A percentile compares a stretch with the other conserved stretches of the same genome.
Conservation (phyloP, 2,113 vertebrate genomes). For the Spea multiplicata region DNA sequence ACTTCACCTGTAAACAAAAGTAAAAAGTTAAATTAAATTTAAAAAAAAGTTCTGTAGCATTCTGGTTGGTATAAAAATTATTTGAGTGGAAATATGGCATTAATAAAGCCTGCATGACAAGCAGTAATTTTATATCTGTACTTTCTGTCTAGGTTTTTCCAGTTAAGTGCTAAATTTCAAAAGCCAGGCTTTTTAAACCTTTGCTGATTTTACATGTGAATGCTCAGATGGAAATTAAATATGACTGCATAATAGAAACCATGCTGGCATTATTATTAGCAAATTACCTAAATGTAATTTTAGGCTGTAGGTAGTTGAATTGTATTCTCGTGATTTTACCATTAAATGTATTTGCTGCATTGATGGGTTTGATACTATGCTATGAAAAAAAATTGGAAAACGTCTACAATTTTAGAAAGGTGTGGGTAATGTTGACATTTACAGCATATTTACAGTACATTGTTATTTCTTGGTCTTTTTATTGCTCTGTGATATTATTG, state of each 20-base stretch:
- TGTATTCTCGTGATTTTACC: constrained; percentile 40
- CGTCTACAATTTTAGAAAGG: constrained; percentile 39
- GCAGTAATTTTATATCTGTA: constrained; percentile 33
- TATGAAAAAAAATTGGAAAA: constrained; percentile 39
- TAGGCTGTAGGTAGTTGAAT: constrained; percentile 30
- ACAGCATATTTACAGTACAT: constrained; percentile 44
- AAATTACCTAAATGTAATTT: constrained; percentile 41
- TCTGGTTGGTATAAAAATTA: constrained; percentile 30
- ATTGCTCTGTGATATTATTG: constrained; percentile 37
- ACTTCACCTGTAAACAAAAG: too few species aligned
- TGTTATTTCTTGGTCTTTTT: constrained; percentile 45
- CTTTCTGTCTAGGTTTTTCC: constrained; percentile 28
- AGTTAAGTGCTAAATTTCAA: constrained; percentile 32
- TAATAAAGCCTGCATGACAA: constrained; percentile 21
- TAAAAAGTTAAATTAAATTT: too few species aligned
- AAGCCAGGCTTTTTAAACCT: neutral
- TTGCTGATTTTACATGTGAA: constrained; percentile 27
- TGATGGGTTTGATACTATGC: constrained; percentile 33
- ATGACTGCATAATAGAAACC: constrained; percentile 42
- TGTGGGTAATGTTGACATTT: constrained; percentile 47
- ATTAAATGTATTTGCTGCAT: constrained; percentile 40
- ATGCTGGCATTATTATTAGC: constrained; percentile 45
- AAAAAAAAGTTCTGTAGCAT: constrained; percentile 15
- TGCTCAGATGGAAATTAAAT: constrained; percentile 36
- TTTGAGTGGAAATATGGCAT: constrained; percentile 31